These are phyloP conservation scores for Zhengitettix transpicula DNA, from an alignment of 2,888 invertebrate species.

Conservation along the genomic window DNA sequence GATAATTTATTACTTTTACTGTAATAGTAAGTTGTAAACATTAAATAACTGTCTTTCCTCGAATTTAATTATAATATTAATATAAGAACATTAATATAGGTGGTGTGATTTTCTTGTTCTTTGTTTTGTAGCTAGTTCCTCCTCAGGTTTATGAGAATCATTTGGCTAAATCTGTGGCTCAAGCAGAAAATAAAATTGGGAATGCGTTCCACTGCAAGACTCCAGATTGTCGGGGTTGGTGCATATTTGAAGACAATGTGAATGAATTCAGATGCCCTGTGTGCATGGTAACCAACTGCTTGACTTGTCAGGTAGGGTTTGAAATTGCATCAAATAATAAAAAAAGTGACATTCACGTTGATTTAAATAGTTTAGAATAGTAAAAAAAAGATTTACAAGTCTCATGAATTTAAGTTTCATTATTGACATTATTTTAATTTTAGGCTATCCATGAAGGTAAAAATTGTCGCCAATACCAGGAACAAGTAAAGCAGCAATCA, in stretches of 20 bases:
- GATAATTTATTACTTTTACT: too few species aligned
- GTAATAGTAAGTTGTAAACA: too few species aligned
- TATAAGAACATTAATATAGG: too few species aligned
- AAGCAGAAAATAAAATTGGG: slow-evolving; percentile 63
- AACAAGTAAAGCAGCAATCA: slow-evolving; percentile 38
- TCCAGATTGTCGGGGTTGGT: slow-evolving; percentile 78
- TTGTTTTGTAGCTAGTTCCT: slow-evolving; percentile 40
- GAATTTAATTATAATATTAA: background rate
- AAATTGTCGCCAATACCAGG: slow-evolving; percentile 69
- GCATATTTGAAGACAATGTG: slow-evolving; percentile 73
- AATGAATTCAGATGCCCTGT: slow-evolving; percentile 72
- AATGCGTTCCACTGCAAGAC: slow-evolving; percentile 82
- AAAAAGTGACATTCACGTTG: background rate
- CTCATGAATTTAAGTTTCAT: background rate
- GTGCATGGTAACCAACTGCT: slow-evolving; percentile 62
- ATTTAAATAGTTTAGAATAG: background rate
- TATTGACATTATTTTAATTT: slow-evolving; percentile 11
- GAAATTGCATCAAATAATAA: background rate
- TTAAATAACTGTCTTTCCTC: too few species aligned
- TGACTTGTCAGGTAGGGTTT: slow-evolving; percentile 60
- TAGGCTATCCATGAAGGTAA: slow-evolving; percentile 62
- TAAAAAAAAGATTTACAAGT: background rate
- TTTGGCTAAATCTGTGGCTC: slow-evolving; percentile 59
- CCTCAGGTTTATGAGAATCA: slow-evolving; percentile 59
- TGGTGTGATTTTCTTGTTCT: background rate